These are phyloP conservation scores for Campoletis raptor DNA, from an alignment of 2,888 invertebrate genomes.

Conservation along the genomic window DNA sequence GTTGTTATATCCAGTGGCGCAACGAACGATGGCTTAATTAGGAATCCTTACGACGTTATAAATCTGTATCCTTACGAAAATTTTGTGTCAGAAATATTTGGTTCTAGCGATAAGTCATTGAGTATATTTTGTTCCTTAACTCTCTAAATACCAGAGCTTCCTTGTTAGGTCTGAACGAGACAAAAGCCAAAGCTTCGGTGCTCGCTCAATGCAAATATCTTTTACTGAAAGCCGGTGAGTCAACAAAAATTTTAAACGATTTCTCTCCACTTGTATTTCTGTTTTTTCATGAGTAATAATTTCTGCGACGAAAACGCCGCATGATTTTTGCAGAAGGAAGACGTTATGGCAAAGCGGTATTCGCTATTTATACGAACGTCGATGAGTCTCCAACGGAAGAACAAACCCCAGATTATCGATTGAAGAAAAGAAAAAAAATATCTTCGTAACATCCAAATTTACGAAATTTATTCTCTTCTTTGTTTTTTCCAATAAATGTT, in stretches of 20 bases:
- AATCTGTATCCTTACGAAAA: conserved; percentile 88
- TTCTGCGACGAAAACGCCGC: neutral
- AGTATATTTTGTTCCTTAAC: conserved; percentile 52
- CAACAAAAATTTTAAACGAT: conserved; percentile 62
- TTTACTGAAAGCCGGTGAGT: conserved; percentile 88
- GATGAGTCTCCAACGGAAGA: conserved; percentile 17
- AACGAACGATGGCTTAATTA: conserved; percentile 86
- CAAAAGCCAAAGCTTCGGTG: conserved; percentile 89
- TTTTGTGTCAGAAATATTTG: neutral
- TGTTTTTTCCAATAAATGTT: conserved; percentile 17
- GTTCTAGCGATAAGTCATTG: conserved; percentile 3
- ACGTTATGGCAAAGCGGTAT: conserved; percentile 78
- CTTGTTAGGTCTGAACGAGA: conserved; percentile 90
- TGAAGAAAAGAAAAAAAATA: conserved; percentile 39
- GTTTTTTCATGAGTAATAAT: neutral
- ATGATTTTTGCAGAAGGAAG: conserved; percentile 78
- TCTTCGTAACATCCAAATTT: conserved; percentile 18
- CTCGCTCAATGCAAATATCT: conserved; percentile 87
- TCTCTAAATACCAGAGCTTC: conserved; percentile 85
- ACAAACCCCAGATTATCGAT: conserved; percentile 31
- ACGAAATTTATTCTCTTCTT: conserved; percentile 4
- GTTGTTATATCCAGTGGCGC: conserved; percentile 91
- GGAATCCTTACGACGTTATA: conserved; percentile 92
- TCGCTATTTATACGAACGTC: conserved; percentile 71
- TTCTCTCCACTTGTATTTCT: neutral